Evolutionary conservation across 2,113 vertebrate genomes (phyloP).

Genomic region (Calyptomena viridis): DNA sequence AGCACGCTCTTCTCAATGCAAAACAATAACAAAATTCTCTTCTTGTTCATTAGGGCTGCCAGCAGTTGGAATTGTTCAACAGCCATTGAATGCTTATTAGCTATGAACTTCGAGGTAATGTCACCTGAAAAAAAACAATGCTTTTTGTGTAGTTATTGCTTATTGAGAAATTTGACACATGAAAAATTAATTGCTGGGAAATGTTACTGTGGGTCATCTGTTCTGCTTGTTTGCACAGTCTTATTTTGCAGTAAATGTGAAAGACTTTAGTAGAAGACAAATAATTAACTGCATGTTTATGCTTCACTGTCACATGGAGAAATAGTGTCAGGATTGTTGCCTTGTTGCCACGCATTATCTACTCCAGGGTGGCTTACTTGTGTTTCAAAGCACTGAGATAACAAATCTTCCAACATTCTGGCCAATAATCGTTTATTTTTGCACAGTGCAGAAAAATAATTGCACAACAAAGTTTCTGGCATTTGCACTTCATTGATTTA

Average conservation of each 20-base stretch:
- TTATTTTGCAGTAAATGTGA: not conserved
- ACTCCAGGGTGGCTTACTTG: not conserved
- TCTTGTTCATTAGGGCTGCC: not conserved
- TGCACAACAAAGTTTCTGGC: not conserved
- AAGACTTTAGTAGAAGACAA: not conserved
- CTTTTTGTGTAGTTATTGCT: not conserved
- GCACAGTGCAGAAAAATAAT: not conserved
- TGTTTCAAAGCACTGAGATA: slow-evolving; percentile 1
- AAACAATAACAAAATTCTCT: not conserved
- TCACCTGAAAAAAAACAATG: not conserved
- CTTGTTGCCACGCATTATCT: not conserved
- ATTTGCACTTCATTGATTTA: not conserved
- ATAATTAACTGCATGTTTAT: not conserved
- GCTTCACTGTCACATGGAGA: not conserved
- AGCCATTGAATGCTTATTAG: not conserved
- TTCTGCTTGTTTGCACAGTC: not conserved
- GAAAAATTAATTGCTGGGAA: not conserved
- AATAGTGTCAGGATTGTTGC: not conserved
- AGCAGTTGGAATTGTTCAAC: not conserved
- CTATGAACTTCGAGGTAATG: not conserved
- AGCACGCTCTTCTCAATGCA: not conserved
- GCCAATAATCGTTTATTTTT: slow-evolving; percentile 2
- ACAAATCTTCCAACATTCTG: not conserved
- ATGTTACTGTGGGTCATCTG: not conserved
- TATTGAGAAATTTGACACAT: not conserved